Evolutionary conservation across 2,113 vertebrate genomes (phyloP).

Genomic region (Zosterops pallidus): DNA sequence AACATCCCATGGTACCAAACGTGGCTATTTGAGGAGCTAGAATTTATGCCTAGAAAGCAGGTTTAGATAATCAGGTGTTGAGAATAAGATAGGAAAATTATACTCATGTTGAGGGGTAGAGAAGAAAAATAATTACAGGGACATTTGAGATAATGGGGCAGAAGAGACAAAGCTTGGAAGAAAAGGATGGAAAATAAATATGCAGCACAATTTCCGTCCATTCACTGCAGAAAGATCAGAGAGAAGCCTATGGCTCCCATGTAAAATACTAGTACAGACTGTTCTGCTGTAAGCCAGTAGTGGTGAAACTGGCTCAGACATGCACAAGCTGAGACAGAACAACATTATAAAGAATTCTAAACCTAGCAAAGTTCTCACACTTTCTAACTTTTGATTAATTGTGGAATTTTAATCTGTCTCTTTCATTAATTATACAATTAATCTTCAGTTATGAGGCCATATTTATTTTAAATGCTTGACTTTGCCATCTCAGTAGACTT

Average conservation of each 20-base stretch:
- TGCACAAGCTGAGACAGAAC: not conserved
- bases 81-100: not conserved
- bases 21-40: not conserved
- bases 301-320: not conserved
- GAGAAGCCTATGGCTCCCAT: not conserved
- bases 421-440: not conserved
- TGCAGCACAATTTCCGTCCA: not conserved
- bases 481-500: not conserved
- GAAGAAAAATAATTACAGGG: not conserved
- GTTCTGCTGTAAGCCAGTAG: not conserved
- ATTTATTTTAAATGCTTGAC: not conserved
- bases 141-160: not conserved
- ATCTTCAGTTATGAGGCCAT: not conserved
- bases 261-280: not conserved
- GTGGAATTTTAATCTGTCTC: not conserved
- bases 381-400: not conserved
- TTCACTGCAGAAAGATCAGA: not conserved
- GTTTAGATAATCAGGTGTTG: not conserved
- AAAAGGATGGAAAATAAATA: not conserved
- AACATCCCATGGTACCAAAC: accelerated
- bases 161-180: not conserved
- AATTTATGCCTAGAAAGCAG: not conserved
- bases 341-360: not conserved
- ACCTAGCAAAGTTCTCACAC: not conserved
- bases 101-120: not conserved